A percentile compares a stretch with the other conserved stretches of the same genome.
These are phyloP conservation scores for Lycophotia porphyrea DNA, from an alignment of 2,888 invertebrate species.

Conservation along the genomic window DNA sequence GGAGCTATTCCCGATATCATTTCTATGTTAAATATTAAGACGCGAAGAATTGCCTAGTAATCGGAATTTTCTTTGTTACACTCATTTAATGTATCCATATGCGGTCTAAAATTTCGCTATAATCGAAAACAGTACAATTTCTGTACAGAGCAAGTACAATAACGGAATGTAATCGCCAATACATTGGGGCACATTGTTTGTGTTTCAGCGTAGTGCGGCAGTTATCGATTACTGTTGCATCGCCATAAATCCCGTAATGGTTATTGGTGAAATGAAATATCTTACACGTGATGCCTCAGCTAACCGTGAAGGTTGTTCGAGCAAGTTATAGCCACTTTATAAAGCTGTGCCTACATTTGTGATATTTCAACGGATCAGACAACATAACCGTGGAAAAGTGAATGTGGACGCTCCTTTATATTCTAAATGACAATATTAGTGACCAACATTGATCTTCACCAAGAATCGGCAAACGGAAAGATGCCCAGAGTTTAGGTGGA, in stretches of 20 bases:
- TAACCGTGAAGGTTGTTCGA: slow-evolving; percentile 63
- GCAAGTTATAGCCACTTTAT: slow-evolving; percentile 40
- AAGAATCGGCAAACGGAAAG: not conserved
- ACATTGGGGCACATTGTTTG: slow-evolving; percentile 58
- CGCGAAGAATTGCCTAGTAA: not conserved
- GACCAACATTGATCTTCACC: too few species aligned
- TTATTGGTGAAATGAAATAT: slow-evolving; percentile 76
- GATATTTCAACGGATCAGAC: not conserved
- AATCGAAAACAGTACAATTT: slow-evolving; percentile 7
- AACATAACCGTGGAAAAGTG: not conserved
- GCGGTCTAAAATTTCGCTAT: not conserved
- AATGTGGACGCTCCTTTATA: not conserved
- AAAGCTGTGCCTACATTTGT: not conserved
- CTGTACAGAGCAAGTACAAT: slow-evolving; percentile 40
- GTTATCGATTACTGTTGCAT: slow-evolving; percentile 76
- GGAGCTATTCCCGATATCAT: not conserved
- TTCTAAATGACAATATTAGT: not conserved
- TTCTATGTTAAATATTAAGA: not conserved
- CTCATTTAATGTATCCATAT: not conserved
- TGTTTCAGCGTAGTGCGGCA: slow-evolving; percentile 56
- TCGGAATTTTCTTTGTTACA: not conserved
- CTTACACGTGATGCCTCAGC: slow-evolving; percentile 69
- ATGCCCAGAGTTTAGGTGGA: not conserved
- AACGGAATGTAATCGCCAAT: slow-evolving; percentile 48
- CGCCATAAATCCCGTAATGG: slow-evolving; percentile 76